Base-by-base conservation (phyloP, 2,113 vertebrate genomes). In the Sturnus vulgaris region DNA sequence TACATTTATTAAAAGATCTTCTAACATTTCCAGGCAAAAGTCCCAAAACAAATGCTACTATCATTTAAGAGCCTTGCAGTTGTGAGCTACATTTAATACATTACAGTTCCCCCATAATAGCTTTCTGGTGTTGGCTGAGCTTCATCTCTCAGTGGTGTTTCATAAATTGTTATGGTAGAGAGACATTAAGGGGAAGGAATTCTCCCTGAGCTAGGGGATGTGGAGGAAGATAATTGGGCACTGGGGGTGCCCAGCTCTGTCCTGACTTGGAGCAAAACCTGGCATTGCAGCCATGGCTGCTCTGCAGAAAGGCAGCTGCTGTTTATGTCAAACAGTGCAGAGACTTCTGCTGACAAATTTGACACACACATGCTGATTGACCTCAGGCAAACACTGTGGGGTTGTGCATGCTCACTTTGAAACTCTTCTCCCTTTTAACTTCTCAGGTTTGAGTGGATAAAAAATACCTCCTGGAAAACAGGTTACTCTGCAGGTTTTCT, bases 1-100 rank as follows among this genome's bases (percentile, higher is more conserved):
- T 82, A 70, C 82, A 96, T 98, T 97, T 98, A 93, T 98, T 98
- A 97, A 97, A 97, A 97, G 84, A 94, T 95, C 66, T 93, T 88
- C 81, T 94, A 94, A 95, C 70, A 79, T 96, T 98, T 95, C 69
- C 68, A 95, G 91, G 96, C 92, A 97, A 96, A 97, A 63, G 81
- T 97, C 91, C 94, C 93, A 19, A 97, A 98, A 96, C 95, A 97
- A 97, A 96, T 97, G 94, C 89, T 96, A 59, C 87, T 93, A 95
- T 97, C 73, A 80, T 78, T 96, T 97, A 96, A 97, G 95, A 73
- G 35, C 86, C 75, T 95, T 18, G 27, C 83, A 95, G 75, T 96
- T 95, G 71, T 90, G 70, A 95, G 80, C 66, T 85, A 82, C 47
- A 73, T 96, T 97, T 95, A 96, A 81, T 92, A 68, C 72, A 40